Evolutionary conservation across 2,888 invertebrate species (phyloP).

Genomic region (Agrochola macilenta): DNA sequence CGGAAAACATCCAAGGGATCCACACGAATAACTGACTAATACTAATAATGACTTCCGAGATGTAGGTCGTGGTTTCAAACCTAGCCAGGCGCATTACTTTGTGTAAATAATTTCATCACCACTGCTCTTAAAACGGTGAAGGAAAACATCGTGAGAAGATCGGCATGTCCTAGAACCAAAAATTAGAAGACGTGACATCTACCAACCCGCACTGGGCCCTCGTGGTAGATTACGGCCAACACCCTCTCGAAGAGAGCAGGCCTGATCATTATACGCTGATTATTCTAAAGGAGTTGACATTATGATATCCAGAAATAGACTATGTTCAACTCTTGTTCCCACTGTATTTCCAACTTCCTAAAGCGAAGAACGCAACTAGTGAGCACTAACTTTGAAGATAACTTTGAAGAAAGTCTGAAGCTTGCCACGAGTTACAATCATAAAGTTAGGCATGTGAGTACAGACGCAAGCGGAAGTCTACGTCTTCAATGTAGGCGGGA

Average conservation of each 20-base stretch:
- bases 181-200: too few relatives aligned
- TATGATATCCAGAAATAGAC: background rate
- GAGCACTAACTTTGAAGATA: slow-evolving; percentile 3
- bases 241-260: too few relatives aligned
- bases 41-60: background rate
- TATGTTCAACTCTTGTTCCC: background rate
- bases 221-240: too few relatives aligned
- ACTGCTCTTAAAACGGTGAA: too few relatives aligned
- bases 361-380: slow-evolving; percentile 12
- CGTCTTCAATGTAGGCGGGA: slow-evolving; percentile 38
- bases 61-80: too few relatives aligned
- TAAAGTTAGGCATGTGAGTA: slow-evolving; percentile 40
- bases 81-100: too few relatives aligned
- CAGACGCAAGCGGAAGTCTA: slow-evolving; percentile 33
- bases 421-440: slow-evolving; percentile 39
- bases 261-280: too few relatives aligned
- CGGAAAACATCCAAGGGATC: background rate
- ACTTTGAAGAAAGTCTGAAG: slow-evolving; percentile 21
- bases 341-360: background rate
- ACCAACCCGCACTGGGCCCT: too few relatives aligned
- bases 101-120: too few relatives aligned
- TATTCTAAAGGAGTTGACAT: background rate
- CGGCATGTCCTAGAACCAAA: too few relatives aligned
- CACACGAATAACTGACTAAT: background rate
- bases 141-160: too few relatives aligned